Evolutionary conservation across 2,888 invertebrate genomes (phyloP).

Genomic region (Sceliomorpha sp.): DNA sequence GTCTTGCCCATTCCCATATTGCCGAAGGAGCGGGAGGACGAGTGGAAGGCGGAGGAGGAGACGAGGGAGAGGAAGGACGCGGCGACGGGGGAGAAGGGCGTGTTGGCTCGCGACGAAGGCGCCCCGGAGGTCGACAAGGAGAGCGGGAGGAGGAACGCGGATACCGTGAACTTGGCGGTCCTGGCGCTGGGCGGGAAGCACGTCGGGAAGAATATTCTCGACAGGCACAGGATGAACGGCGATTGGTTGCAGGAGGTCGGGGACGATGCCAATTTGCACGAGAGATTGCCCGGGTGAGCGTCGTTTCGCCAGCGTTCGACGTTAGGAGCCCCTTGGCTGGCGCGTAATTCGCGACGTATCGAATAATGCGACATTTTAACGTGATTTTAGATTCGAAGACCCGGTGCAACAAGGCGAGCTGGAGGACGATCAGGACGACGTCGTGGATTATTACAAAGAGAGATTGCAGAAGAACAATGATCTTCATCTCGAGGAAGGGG

Average conservation of each 20-base stretch:
- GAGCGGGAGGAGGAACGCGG: conserved; percentile 30
- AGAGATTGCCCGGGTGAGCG: conserved; percentile 67
- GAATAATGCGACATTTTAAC: neutral
- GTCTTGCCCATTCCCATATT: conserved; percentile 74
- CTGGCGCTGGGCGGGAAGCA: conserved; percentile 39
- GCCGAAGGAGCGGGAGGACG: conserved; percentile 54
- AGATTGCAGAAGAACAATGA: conserved; percentile 71
- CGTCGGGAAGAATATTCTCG: conserved; percentile 40
- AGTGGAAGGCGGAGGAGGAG: conserved; percentile 51
- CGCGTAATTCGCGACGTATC: too few species aligned
- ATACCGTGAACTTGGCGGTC: conserved; percentile 54
- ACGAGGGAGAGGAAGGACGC: conserved; percentile 37
- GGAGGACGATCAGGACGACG: conserved; percentile 72
- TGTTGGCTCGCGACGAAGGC: conserved; percentile 35
- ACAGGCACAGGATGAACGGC: conserved; percentile 63
- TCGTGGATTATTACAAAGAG: conserved; percentile 71
- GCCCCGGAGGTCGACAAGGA: conserved; percentile 52
- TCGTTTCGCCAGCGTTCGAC: neutral
- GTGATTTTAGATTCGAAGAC: conserved; percentile 68
- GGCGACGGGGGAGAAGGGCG: neutral
- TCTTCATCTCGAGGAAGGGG: conserved; percentile 70
- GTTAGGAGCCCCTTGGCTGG: too few species aligned
- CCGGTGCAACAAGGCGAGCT: conserved; percentile 65
- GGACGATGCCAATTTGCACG: conserved; percentile 72
- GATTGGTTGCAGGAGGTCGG: conserved; percentile 75